phyloP scores from a whole-genome alignment of 2,113 vertebrate genomes.

The Cebidichthys violaceus region DNA sequence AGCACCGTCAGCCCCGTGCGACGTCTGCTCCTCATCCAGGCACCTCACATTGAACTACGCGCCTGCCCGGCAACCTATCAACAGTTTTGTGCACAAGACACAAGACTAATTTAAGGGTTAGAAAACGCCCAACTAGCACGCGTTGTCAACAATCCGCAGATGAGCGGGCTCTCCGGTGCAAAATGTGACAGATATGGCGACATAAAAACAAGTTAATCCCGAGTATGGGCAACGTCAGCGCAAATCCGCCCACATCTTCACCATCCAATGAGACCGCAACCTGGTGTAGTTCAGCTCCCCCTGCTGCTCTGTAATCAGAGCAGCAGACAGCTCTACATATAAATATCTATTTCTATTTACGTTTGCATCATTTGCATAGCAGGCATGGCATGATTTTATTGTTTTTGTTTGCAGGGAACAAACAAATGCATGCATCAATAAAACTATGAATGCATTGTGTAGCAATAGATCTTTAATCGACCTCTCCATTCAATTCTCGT shows the following conservation, averaged over 20 bases:
- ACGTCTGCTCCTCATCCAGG: conserved; percentile 48
- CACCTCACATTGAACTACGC: not conserved
- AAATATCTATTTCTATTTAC: not conserved
- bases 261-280: conserved; percentile 49
- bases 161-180: not conserved
- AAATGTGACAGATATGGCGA: conserved; percentile 68
- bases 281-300: conserved; percentile 34
- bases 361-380: not conserved
- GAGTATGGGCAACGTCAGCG: conserved; percentile 52
- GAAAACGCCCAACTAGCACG: rapidly evolving
- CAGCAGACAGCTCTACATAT: not conserved
- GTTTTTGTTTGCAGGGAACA: not conserved
- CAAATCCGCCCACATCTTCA: conserved; percentile 70
- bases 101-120: not conserved
- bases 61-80: not conserved
- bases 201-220: conserved; percentile 85
- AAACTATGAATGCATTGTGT: not conserved
- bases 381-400: not conserved
- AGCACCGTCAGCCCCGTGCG: conserved; percentile 26
- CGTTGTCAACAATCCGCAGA: not conserved
- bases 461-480: not conserved
- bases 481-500: not conserved
- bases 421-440: not conserved
- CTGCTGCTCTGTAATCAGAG: conserved; percentile 36
- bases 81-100: not conserved